Evolutionary conservation across 2,113 vertebrate genomes (phyloP).

Genomic region (Sceloporus tristichus): DNA sequence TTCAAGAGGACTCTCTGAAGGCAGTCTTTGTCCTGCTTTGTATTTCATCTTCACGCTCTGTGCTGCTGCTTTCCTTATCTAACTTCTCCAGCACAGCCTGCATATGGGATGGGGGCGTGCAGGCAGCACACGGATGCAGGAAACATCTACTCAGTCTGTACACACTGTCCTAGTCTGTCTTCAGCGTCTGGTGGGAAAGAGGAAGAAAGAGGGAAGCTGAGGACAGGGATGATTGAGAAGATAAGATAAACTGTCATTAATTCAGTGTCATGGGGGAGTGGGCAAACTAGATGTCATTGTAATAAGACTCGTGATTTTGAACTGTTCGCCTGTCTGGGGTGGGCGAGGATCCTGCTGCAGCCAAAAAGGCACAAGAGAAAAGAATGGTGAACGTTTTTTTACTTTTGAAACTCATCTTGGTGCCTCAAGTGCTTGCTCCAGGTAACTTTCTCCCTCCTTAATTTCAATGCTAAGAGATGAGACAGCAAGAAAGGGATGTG

Average conservation of each 20-base stretch:
- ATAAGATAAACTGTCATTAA: not conserved
- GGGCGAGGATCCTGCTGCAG: not conserved
- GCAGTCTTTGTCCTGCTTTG: not conserved
- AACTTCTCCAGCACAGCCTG: constrained; percentile 36
- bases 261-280: not conserved
- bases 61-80: constrained; percentile 25
- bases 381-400: not conserved
- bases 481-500: not conserved
- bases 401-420: too few species aligned
- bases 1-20: not conserved
- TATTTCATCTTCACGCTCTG: constrained; percentile 2
- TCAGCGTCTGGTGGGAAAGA: not conserved
- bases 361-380: not conserved
- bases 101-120: constrained; percentile 57
- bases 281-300: not conserved
- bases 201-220: not conserved
- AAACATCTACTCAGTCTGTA: not conserved
- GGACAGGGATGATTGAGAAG: not conserved
- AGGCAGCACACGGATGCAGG: constrained; percentile 29
- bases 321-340: not conserved
- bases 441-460: not conserved
- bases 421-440: not conserved
- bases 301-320: not conserved
- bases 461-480: not conserved
- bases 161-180: not conserved